Evolutionary conservation across 2,797 vertebrate species (phyloP), one percentile per base, ranked within the genome.

Genomic region (Netta rufina): DNA sequence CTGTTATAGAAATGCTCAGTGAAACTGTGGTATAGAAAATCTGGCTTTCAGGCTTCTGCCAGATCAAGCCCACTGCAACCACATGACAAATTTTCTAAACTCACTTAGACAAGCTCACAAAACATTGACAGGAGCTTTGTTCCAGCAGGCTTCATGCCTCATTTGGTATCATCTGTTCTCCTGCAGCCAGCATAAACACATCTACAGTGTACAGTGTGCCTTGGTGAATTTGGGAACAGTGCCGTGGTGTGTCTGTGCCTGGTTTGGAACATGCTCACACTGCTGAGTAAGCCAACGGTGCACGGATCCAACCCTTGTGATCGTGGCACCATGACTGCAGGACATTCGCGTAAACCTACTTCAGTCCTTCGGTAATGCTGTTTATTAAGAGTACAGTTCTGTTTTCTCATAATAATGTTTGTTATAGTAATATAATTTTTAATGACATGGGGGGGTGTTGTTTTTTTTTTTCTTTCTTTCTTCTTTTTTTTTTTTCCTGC

Each of bases 111-210:
- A 47, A 87, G 38, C 75, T 89, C 54, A 61, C 65, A 78, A 87
- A 95, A 89, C 79, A 77, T 54, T 83, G 84, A 91, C 75, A 77
- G 76, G 57, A 89, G 72, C 91, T 96, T 95, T 96, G 87, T 95
- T 96, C 91, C 84, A 94, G 84, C 87, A 95, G 85, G 70, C 87
- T 93, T 88, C 82, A 83, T 78, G 94, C 75, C 89, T 91, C 84
- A 69, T 87, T 93, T 53, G 20, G 0, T 74, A 91, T 94, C 82
- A 81, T 92, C 94, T 95, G 75, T 83, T 94, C 87, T 91, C 89
- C 85, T 54, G 61, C 54, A 91, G 87, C 69, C 82, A 95, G 82
- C 69, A 72, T 47, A 81, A 95, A 89, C 82, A 77, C 89, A 76
- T 76, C 72, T n/a, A 84, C 14, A n/a, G 56, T 1, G 51, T 66